Percentiles rank a stretch among this genome's conserved stretches.
Evolutionary conservation across 2,113 vertebrate genomes (phyloP).

Genomic region (Mastomys natalensis): DNA sequence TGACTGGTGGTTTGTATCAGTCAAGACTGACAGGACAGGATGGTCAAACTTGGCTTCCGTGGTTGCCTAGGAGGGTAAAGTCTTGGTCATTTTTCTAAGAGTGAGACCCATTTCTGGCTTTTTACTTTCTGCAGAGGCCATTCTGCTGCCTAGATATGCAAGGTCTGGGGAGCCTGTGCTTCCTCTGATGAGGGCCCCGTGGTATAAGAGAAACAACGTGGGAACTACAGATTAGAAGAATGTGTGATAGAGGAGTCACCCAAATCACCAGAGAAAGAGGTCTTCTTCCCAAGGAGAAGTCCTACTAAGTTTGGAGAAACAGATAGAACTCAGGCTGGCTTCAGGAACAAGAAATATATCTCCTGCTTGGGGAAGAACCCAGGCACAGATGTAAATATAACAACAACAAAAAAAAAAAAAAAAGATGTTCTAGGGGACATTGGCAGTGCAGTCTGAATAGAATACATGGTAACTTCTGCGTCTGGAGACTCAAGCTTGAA

Average conservation of each 20-base stretch:
- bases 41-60: not conserved
- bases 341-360: not conserved
- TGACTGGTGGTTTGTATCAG: not conserved
- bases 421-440: too few species aligned
- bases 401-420: too few species aligned
- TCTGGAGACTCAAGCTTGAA: not conserved
- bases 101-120: not conserved
- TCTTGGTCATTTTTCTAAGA: not conserved
- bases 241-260: not conserved
- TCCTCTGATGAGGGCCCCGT: not conserved
- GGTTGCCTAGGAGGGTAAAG: not conserved
- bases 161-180: not conserved
- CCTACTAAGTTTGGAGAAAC: not conserved
- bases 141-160: not conserved
- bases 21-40: not conserved
- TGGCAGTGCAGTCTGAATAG: not conserved
- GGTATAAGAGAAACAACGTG: not conserved
- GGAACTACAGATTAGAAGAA: not conserved
- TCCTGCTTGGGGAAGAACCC: not conserved
- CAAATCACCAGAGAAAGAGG: not conserved
- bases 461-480: not conserved
- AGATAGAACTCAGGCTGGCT: not conserved
- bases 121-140: not conserved
- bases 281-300: not conserved
- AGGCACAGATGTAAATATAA: not conserved